These are phyloP conservation scores for Paratilapia polleni DNA, from an alignment of 2,113 vertebrate genomes.

Conservation along the genomic window DNA sequence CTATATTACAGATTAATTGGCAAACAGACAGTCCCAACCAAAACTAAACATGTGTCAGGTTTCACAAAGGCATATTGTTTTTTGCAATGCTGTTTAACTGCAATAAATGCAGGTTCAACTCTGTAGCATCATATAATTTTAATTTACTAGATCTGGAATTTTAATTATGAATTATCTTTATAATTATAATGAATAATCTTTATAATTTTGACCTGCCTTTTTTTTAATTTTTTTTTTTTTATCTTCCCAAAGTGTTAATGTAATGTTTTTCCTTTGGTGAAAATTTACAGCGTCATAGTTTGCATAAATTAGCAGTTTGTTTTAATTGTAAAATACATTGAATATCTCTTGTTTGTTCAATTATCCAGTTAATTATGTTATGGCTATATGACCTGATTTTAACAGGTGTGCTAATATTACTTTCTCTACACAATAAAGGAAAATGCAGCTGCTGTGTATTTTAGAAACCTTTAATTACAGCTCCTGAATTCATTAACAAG, in stretches of 20 bases:
- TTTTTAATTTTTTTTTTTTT: no score
- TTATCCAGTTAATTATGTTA: background rate
- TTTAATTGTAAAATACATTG: background rate
- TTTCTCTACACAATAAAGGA: background rate
- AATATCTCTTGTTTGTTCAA: background rate
- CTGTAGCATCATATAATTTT: background rate
- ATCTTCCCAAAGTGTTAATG: background rate
- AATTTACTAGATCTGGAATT: background rate
- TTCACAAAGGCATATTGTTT: no score
- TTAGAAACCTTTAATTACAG: background rate
- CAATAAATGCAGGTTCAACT: fast-evolving
- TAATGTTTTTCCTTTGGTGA: background rate
- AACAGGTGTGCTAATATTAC: background rate
- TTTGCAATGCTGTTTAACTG: no score
- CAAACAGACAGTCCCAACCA: no score
- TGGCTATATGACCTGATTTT: background rate
- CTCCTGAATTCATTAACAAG: fast-evolving
- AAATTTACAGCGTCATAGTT: background rate
- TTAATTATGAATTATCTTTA: background rate
- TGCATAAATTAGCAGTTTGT: background rate
- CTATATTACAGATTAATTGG: no score
- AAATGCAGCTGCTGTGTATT: fast-evolving
- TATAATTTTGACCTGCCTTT: background rate
- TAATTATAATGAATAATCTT: no score
- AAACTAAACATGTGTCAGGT: no score